Evolutionary conservation across 2,113 vertebrate genomes (phyloP), one percentile per base, ranked within the genome.

Genomic region (Haplotaxodon microlepis): DNA sequence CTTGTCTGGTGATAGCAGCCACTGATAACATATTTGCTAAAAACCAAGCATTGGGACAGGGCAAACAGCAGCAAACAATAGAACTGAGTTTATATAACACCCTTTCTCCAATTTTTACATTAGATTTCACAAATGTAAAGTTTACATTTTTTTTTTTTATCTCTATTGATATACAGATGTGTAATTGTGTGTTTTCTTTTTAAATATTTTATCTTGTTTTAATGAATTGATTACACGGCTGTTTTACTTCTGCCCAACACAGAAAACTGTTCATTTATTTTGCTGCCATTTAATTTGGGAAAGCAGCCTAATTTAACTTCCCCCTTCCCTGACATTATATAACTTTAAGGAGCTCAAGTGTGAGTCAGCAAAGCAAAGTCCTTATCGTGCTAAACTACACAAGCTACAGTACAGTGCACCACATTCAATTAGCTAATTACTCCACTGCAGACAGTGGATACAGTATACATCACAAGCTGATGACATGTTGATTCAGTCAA

Each of bases 351-450:
- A 27, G 34, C 86, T 81, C 7, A 82, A 92, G 47, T 27, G 61
- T 92, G 92, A 94, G 92, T 95, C 92, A 94, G 88, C 90, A 87
- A 59, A 87, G 83, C 34, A 19, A 69, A 85, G 71, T 42, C 80
- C 89, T 91, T 88, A 89, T 40, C 85, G 82, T 13, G 29, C 82
- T 69, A 29, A 85, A 81, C 31, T 59, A 78, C 85, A 66, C 73
- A 27, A 29, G 90, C 89, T 85, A 61, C 85, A 81, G 59, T 51
- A 57, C 45, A 83, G 79, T 84, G 86, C 66, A n/a, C 92, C 90
- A 91, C 92, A 93, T 89, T 94, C 90, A 93, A 89, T 95, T 91
- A 92, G 76, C 89, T 93, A 91, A 94, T 95, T 90, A 89, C 82
- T 84, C 53, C 57, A 9, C 54, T 90, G 87, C 84, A 81, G 73